Conservation (phyloP, 2,888 invertebrate genomes). For the Tethea ocularis region DNA sequence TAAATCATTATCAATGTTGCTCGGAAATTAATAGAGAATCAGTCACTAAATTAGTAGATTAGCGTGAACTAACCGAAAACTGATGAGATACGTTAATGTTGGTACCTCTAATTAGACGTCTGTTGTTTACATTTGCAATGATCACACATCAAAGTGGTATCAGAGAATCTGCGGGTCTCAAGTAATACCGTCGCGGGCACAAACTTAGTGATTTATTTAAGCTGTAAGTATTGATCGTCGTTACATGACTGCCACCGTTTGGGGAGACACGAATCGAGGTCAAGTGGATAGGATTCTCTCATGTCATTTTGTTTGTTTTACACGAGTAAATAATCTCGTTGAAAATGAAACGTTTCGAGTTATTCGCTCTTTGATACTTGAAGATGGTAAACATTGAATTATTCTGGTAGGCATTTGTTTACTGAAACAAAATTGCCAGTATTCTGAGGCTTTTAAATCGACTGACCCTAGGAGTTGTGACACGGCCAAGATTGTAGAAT, state of each 20-base stretch:
- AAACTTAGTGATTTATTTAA: constrained; percentile 78
- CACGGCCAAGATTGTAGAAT: no score
- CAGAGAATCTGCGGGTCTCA: constrained; percentile 34
- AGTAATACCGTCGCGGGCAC: constrained; percentile 46
- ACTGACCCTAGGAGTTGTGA: no score
- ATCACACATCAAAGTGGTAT: constrained; percentile 65
- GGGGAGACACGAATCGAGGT: constrained; percentile 69
- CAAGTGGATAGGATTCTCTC: constrained; percentile 66
- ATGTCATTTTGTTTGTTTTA: constrained; percentile 64
- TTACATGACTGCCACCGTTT: constrained; percentile 58
- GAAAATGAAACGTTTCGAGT: constrained; percentile 15
- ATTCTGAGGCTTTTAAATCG: background rate
- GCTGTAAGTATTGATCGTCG: constrained; percentile 71
- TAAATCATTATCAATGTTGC: constrained; percentile 47
- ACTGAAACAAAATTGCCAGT: background rate
- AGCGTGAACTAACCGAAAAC: constrained; percentile 56
- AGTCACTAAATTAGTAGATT: constrained; percentile 64
- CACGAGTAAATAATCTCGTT: constrained; percentile 55
- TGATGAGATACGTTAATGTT: constrained; percentile 58
- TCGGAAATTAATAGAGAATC: constrained; percentile 58
- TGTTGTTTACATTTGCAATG: constrained; percentile 68
- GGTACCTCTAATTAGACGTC: constrained; percentile 68
- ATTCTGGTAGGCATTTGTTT: background rate
- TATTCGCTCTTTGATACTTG: background rate
- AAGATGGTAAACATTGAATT: constrained; percentile 4